Conservation (phyloP, 1,140 invertebrate species). For the Zaprionus tsacasi region DNA sequence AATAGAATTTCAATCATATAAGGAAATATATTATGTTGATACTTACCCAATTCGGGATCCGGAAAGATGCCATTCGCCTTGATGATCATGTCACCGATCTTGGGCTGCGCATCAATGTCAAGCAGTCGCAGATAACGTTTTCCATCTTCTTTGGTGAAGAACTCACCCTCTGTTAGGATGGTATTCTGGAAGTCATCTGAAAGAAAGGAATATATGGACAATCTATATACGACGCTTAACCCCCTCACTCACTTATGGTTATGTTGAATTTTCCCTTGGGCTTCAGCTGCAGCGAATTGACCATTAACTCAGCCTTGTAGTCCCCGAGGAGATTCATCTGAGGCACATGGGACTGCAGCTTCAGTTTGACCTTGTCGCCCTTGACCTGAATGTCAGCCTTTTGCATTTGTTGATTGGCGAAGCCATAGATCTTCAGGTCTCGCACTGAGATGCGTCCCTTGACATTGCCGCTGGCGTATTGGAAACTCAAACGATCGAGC, state of each 20-base stretch:
- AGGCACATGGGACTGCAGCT: constrained; percentile 47
- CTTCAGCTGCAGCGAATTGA: constrained; percentile 72
- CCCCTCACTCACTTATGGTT: constrained; percentile 62
- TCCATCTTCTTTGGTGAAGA: constrained; percentile 66
- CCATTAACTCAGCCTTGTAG: constrained; percentile 77
- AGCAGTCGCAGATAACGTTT: constrained; percentile 59
- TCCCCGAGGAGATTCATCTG: constrained; percentile 65
- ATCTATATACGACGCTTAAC: background rate
- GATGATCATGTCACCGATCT: constrained; percentile 67
- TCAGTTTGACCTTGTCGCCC: constrained; percentile 56
- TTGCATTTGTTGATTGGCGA: constrained; percentile 46
- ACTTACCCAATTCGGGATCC: constrained; percentile 77
- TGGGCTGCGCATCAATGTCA: constrained; percentile 62
- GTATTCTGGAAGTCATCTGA: constrained; percentile 66
- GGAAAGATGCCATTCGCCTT: constrained; percentile 77
- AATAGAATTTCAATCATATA: background rate
- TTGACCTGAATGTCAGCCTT: constrained; percentile 49
- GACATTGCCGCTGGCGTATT: constrained; percentile 58
- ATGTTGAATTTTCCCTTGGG: constrained; percentile 80
- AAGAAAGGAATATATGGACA: background rate
- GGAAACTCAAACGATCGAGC: constrained; percentile 65
- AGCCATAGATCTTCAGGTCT: constrained; percentile 63
- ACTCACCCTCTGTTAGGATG: constrained; percentile 52
- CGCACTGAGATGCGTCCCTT: constrained; percentile 67
- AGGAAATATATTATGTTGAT: background rate